Conservation (phyloP, 2,113 vertebrate species). For the Psilopsiagon aymara region DNA sequence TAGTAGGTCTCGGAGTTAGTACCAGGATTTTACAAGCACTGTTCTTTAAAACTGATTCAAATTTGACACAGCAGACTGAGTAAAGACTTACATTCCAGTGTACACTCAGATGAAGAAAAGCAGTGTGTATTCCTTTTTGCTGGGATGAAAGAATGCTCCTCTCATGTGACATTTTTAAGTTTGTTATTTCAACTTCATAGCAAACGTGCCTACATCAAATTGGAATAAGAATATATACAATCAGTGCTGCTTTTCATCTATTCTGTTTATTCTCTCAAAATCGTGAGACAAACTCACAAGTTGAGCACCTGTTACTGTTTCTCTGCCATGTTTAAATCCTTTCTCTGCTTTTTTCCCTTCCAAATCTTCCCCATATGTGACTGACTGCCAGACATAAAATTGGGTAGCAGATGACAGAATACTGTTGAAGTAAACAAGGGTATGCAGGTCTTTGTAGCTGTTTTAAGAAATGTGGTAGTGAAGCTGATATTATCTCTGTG, state of each 20-base stretch:
- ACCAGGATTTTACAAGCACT: neutral
- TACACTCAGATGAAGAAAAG: neutral
- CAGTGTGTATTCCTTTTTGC: neutral
- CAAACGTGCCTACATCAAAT: neutral
- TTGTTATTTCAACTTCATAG: neutral
- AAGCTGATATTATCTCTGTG: neutral
- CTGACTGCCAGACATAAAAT: neutral
- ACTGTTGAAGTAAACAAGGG: neutral
- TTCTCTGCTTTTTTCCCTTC: neutral
- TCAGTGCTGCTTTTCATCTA: neutral
- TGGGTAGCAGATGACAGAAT: neutral
- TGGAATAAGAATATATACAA: neutral
- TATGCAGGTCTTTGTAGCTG: neutral
- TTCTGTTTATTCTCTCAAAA: neutral
- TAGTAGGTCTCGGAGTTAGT: neutral
- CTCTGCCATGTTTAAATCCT: neutral
- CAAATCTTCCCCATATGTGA: neutral
- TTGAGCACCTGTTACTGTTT: neutral
- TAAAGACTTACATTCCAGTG: neutral
- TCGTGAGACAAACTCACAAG: neutral
- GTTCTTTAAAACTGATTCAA: neutral
- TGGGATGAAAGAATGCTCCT: neutral
- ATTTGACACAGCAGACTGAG: neutral
- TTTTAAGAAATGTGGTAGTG: neutral
- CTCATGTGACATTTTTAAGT: neutral